Percentiles rank a stretch among this genome's conserved stretches.
These are phyloP conservation scores for Meda fulgida DNA, from an alignment of 2,797 vertebrate genomes.

Conservation along the genomic window DNA sequence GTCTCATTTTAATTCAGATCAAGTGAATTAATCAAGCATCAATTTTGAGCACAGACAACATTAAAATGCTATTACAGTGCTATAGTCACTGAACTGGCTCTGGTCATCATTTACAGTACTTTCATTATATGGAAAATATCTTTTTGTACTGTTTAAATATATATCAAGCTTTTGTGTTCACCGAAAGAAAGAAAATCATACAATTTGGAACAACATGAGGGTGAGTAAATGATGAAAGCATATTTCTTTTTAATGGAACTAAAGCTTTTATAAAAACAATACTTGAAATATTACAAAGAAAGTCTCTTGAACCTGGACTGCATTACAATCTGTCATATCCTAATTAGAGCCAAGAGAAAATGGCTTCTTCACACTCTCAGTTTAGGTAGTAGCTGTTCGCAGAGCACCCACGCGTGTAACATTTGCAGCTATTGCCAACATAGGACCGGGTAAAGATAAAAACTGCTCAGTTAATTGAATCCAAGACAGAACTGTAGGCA, in stretches of 20 bases:
- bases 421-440: constrained; percentile 40
- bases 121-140: not conserved
- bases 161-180: not conserved
- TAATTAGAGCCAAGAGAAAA: constrained; percentile 49
- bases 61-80: not conserved
- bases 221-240: not conserved
- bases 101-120: not conserved
- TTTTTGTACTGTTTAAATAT: not conserved
- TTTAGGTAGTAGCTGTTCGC: constrained; percentile 40
- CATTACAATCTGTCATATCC: constrained; percentile 39
- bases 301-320: constrained; percentile 29
- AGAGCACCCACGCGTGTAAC: constrained; percentile 33
- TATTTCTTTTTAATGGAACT: constrained; percentile 6
- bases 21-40: not conserved
- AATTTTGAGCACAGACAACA: not conserved
- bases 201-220: not conserved
- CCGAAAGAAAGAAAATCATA: not conserved
- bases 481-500: constrained; percentile 10
- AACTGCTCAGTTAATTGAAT: constrained; percentile 44
- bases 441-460: constrained; percentile 32
- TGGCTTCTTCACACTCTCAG: constrained; percentile 34
- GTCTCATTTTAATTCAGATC: not conserved
- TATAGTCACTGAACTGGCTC: not conserved
- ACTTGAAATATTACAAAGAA: constrained; percentile 52
- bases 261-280: constrained; percentile 26